Evolutionary conservation across 2,797 vertebrate species (phyloP), one percentile per base, ranked within the genome.

Genomic region (Muraenolepis orangiensis): DNA sequence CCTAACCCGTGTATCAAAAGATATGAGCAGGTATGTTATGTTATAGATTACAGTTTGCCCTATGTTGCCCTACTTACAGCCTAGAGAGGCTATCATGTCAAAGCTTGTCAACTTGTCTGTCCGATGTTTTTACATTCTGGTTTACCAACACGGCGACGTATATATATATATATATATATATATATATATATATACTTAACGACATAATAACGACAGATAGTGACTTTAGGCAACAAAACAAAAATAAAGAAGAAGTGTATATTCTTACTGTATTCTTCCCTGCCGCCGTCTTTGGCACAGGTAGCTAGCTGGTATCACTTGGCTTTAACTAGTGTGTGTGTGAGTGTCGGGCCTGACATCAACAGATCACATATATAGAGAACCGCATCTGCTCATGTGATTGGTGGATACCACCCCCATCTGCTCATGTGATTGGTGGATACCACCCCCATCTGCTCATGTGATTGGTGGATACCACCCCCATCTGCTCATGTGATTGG

Each of bases 201-300:
- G 2, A 61, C 7, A 3, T 2, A 5, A 61, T 23, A 61, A 61
- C n/a, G 51, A 23, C 20, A 23, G 23, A 61, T n/a, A n/a, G n/a
- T n/a, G n/a, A n/a, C n/a, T n/a, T n/a, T 61, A 61, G n/a, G n/a
- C n/a, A n/a, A n/a, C n/a, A n/a, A n/a, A n/a, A n/a, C n/a, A n/a
- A n/a, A n/a, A n/a, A n/a, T n/a, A 57, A 20, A 2, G 13, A 66
- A 26, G 14, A 29, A 13, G 12, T 13, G 23, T 0, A 71, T 18
- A 26, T 61, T 79, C 87, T 85, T 87, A 86, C 89, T 86, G 85
- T 72, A 28, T 34, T 40, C 14, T 31, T 26, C 18, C 38, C 6
- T n/a, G n/a, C 32, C 20, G 61, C 66, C 30, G 72, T 74, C 36
- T 70, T 11, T 8, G 42, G n/a, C n/a, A n/a, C n/a, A n/a, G n/a